Percentiles rank a stretch among this genome's conserved stretches.
phyloP scores from a whole-genome alignment of 2,888 invertebrate species.

The Xylota sylvarum region DNA sequence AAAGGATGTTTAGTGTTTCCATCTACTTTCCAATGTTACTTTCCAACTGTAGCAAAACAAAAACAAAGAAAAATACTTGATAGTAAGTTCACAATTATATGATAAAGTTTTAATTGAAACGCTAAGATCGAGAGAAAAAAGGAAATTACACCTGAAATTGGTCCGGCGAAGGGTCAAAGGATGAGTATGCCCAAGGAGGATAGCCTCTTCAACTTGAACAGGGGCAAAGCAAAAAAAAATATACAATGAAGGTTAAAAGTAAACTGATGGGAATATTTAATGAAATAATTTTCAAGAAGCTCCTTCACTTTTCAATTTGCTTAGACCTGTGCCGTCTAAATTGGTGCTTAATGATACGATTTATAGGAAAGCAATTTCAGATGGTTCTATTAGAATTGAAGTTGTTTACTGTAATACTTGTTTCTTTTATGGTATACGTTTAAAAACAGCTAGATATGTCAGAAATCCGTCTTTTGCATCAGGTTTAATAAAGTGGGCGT shows the following conservation, averaged over 20 bases:
- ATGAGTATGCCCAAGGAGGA: background rate
- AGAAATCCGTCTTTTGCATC: too few relatives aligned
- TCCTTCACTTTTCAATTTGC: background rate
- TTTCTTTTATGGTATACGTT: too few relatives aligned
- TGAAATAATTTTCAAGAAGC: background rate
- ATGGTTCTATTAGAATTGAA: too few relatives aligned
- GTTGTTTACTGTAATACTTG: too few relatives aligned
- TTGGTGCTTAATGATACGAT: too few relatives aligned
- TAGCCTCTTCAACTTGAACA: background rate
- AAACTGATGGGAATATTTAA: background rate
- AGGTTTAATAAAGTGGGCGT: too few relatives aligned
- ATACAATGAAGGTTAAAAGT: background rate
- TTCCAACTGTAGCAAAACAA: background rate
- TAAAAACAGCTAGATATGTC: too few relatives aligned
- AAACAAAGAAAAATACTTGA: conserved; percentile 1
- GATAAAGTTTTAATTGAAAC: conserved; percentile 52
- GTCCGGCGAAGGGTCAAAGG: background rate
- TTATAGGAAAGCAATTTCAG: too few relatives aligned
- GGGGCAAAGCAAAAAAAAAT: background rate
- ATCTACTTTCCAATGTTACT: background rate
- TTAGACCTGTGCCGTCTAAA: too few relatives aligned
- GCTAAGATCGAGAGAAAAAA: conserved; percentile 7
- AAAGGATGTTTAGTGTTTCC: conserved; percentile 11
- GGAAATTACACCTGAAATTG: background rate
- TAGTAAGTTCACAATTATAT: conserved; percentile 24